Base-by-base conservation (phyloP, 2,797 vertebrate species). In the Pseudochaenichthys georgianus region DNA sequence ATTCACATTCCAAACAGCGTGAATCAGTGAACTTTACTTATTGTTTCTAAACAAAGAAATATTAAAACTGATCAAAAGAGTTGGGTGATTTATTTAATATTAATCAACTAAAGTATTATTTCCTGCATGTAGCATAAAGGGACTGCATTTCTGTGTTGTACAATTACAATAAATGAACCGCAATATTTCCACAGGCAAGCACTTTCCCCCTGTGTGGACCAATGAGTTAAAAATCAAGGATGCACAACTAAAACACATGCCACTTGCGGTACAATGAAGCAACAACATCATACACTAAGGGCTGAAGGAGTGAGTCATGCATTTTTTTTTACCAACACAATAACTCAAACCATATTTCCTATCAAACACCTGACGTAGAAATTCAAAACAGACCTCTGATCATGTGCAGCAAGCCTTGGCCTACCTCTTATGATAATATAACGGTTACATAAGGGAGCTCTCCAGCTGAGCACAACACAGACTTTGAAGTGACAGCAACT, bases 401-500 rank as follows among this genome's bases (percentile, higher is more conserved):
- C 48, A 66, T 70, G 59, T 43, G 15, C 74, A 74, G 81, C 68
- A 28, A 62, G 55, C 69, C 73, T 45, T 45, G 65, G 77, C 75
- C 75, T 71, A 60, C 64, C 72, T 87, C 81, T 81, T 81, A 77
- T 72, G 75, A 81, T 84, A 82, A 86, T 80, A 70, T 43, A 31
- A 64, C 38, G 3, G 51, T 93, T 90, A 87, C 79, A 85, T 90
- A 91, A 91, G 59, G 2, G 1, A 72, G 70, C 46, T 16, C 81
- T 89, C 80, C 80, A 72, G 88, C 84, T 87, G 87, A 87, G 83
- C 61, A 10, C 46, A 76, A 73, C 55, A 41, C 64, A 85, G 75
- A 85, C 86, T 82, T 84, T 83, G 76, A 89, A 85, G 73, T 85
- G 89, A 87, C 87, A 89, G 80, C 57, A 41, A 7, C 52, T 42